Evolutionary conservation across 2,888 invertebrate genomes (phyloP), one percentile per base, ranked within the genome.

Genomic region (Ischnus inquisitorius): DNA sequence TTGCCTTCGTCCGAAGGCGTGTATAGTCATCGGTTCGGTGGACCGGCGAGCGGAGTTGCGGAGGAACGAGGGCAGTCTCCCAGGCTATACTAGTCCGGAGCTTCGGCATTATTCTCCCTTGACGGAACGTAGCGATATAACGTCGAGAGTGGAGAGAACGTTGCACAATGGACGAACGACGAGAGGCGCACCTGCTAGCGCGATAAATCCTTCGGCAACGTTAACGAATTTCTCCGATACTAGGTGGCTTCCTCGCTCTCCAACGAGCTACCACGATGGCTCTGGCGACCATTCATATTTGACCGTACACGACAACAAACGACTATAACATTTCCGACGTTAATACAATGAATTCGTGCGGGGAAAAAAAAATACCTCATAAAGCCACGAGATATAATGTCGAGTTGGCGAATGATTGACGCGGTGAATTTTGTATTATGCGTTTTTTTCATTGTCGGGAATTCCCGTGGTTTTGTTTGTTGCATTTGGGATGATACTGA

Each of bases 211-310:
- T 68, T 54, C 71, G 81, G 39, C 75, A 76, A 60, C 71, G 57
- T 69, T 71, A 71, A 71, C 76, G 54, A 81, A 81, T 76, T 81
- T 81, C 76, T 76, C n/a, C 76, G 81, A 76, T 81, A 76, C 71
- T 25, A 14, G 41, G 51, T 69, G 39, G 69, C 54, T 46, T 71
- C 28, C 71, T 57, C 76, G 41, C 43, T 76, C 16, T 3, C 43
- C 65, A 41, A 46, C 54, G 46, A 46, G 25, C 43, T 25, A 34
- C 69, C 41, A 19, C 69, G 64, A 39, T 10, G 25, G 64, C n/a
- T 16, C n/a, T n/a, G 28, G 25, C 51, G 72, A 67, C 65, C 54
- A 79, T 79, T 79, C 62, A 54, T 72, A 79, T 79, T 43, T 57
- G 67, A 79, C 46, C 68, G 19, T 54, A 14, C 60, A 12, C 1